Base-by-base conservation (phyloP, 2,113 vertebrate genomes). In the Atherinomorus stipes region DNA sequence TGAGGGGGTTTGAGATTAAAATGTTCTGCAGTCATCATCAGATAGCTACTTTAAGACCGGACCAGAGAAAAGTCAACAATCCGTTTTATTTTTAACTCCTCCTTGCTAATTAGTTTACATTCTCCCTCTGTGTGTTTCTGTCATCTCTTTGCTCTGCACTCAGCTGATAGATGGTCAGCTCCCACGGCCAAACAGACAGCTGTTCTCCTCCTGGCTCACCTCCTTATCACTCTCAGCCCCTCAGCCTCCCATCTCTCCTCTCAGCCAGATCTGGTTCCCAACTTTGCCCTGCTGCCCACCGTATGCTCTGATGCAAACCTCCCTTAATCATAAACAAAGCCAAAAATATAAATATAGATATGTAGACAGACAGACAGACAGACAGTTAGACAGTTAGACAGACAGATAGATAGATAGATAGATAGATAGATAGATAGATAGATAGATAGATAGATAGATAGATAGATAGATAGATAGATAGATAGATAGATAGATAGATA, bases 81-180 rank as follows among this genome's bases (percentile, higher is more conserved):
- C 31, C 31, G 31, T 81, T 90, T 88, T 79, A 82, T 83, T 82
- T 73, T 84, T 58, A 80, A 83, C 84, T 76, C 64, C 60, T 62
- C 63, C 45, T 3, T 18, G 74, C 70, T 88, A 86, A 91, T 90
- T 76, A 87, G 81, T 80, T 80, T 74, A 80, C 79, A 85, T 85
- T 83, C 71, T 60, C 47, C 47, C 58, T 76, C 52, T 45, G 19
- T 49, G 58, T 10, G 40, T 69, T 56, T 71, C 57, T 2, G 6
- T 56, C 34, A 34, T 74, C 81, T 85, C 65, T 81, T 81, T 84
- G 65, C 57, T 78, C 70, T 25, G 59, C 56, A 81, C 67, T 84
- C 56, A 68, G 58, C 59, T 77, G 69, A 85, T 62, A 62, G 74
- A 85, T 38, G 69, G 75, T 65, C 45, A n/a, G 57, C 87, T 83